A percentile compares a stretch with the other conserved stretches of the same genome.
Conservation (phyloP, 2,888 invertebrate species). For the Chorisops tibialis region DNA sequence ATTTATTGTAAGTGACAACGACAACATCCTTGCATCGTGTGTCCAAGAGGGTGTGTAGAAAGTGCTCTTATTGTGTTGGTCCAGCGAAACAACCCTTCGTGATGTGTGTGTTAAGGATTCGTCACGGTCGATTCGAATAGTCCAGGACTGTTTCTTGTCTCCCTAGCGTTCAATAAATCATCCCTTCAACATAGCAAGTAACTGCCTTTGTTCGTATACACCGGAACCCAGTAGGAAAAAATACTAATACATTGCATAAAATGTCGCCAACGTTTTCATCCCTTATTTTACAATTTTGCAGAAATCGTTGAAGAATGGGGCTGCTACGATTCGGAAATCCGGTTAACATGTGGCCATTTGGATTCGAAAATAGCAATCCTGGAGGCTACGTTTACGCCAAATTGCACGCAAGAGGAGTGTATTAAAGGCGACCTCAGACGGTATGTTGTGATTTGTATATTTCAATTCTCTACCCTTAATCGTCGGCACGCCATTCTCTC, state of each 20-base stretch:
- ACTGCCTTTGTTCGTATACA: neutral
- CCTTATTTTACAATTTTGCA: conserved; percentile 49
- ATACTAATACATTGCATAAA: neutral
- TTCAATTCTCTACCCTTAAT: neutral
- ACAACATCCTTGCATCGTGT: too few relatives aligned
- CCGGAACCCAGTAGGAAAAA: neutral
- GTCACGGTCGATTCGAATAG: conserved; percentile 24
- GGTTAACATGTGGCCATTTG: conserved; percentile 62
- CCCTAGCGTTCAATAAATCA: conserved; percentile 3
- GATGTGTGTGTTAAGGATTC: conserved; percentile 20
- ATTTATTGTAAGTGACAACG: conserved; percentile 24
- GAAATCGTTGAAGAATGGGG: conserved; percentile 64
- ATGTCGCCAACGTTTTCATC: conserved; percentile 8
- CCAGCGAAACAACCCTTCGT: conserved; percentile 2
- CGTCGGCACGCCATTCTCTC: conserved; percentile 8
- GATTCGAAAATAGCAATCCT: conserved; percentile 63
- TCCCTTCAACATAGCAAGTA: conserved; percentile 17
- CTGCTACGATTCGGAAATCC: conserved; percentile 60
- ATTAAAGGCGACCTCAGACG: conserved; percentile 36
- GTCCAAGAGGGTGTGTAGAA: conserved; percentile 3
- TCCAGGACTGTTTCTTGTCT: neutral
- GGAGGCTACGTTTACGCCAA: conserved; percentile 60
- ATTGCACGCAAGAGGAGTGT: conserved; percentile 39
- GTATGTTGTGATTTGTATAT: conserved; percentile 26
- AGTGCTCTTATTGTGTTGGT: conserved; percentile 11